Percentiles rank a stretch among this genome's conserved stretches.
phyloP scores from a whole-genome alignment of 2,797 vertebrate genomes.

The Eulemur rubriventer region DNA sequence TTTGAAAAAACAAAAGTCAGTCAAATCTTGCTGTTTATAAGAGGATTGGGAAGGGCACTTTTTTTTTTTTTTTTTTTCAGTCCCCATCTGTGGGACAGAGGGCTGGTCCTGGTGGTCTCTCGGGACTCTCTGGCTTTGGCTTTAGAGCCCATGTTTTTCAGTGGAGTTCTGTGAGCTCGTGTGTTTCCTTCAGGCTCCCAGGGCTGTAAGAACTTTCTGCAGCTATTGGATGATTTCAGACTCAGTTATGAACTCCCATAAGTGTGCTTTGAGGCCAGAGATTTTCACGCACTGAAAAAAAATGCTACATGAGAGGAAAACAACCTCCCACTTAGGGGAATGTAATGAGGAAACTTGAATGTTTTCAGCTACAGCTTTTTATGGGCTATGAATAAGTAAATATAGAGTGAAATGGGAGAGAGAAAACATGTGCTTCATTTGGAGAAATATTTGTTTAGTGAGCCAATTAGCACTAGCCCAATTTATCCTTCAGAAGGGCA shows the following conservation, averaged over 20 bases:
- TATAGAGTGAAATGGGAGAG: background rate
- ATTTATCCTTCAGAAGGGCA: background rate
- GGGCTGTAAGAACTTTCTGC: background rate
- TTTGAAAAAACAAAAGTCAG: background rate
- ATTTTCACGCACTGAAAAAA: conserved; percentile 8
- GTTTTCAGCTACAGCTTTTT: conserved; percentile 53
- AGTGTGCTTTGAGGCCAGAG: background rate
- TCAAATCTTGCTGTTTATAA: background rate
- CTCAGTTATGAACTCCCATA: background rate
- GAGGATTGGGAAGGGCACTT: too few species aligned
- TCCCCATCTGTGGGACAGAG: background rate
- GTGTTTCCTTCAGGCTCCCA: background rate
- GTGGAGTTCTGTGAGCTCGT: background rate
- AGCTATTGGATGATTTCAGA: background rate
- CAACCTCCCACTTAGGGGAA: conserved; percentile 26
- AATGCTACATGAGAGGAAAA: background rate
- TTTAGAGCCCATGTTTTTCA: background rate
- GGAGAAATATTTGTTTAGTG: conserved; percentile 6
- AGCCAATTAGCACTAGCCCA: background rate
- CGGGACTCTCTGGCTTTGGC: background rate
- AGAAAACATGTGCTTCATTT: conserved; percentile 6
- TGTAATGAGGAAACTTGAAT: conserved; percentile 36
- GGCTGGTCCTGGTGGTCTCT: background rate
- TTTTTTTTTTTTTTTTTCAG: background rate
- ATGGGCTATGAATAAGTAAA: conserved; percentile 68